Evolutionary conservation across 2,888 invertebrate species (phyloP), one percentile per base, ranked within the genome.

Genomic region (Tridacna gigas): DNA sequence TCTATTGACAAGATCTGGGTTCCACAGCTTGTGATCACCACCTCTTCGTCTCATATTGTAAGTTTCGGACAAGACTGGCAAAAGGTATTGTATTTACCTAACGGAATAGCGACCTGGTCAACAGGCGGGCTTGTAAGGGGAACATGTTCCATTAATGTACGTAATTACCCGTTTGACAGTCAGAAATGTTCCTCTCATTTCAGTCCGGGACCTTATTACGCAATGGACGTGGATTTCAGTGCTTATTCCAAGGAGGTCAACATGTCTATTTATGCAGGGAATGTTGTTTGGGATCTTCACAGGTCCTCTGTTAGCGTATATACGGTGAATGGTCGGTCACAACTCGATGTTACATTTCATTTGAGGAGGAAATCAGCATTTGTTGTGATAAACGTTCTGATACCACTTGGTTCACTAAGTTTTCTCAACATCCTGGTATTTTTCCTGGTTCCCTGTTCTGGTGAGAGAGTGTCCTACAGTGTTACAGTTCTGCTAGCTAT

Each of bases 401-500:
- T 86, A 18, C 86, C 88, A n/a, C 84, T 88, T 5, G 48, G 82
- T 9, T 84, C 86, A 65, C 80, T 88, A 0, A 82, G 82, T 18
- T 77, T 88, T 56, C 77, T 88, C 25, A 86, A 86, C 37, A 82
- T 80, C 15, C 66, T 86, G 22, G 86, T 88, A 7, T 88, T 88
- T 74, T 15, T 88, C 4, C 74, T 88, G 11, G 84, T 86, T 15
- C 79, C 84, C 9, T 84, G 86, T 15, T 88, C 88, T 2, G 88
- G 88, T 7, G 88, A 88, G 74, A 75, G 88, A 18, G 84, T 88
- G 7, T 82, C 82, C 0, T 88, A 80, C 28, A 79, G 84, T 25
- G 80, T 88, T 5, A 88, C 88, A 13, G 88, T 86, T 37, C 82
- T 88, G 18, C 74, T 88, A 18, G 82, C 88, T 0, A 84, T 84